phyloP scores from a whole-genome alignment of 2,797 vertebrate genomes.

The Threskiornis aethiopicus region DNA sequence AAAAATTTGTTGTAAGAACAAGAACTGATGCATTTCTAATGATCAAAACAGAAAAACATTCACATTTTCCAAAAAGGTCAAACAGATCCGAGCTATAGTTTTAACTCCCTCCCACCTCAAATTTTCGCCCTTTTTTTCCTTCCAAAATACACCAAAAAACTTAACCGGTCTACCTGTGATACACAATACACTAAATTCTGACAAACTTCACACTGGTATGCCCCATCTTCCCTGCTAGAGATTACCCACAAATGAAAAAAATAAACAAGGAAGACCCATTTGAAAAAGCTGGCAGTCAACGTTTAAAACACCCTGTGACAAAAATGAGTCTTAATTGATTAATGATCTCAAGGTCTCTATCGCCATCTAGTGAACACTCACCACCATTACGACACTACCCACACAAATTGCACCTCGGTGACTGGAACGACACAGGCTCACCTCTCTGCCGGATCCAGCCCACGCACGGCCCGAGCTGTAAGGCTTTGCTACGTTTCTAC shows the following conservation, averaged over 20 bases:
- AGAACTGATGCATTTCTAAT: not conserved
- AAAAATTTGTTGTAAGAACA: not conserved
- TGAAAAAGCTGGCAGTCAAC: not conserved
- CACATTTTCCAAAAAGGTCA: not conserved
- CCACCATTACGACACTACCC: constrained; percentile 14
- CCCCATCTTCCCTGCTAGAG: not conserved
- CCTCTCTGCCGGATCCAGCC: not conserved
- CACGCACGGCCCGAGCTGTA: rapidly evolving
- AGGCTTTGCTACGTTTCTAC: not conserved
- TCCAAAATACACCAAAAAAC: not conserved
- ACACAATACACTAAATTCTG: not conserved
- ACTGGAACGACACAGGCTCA: rapidly evolving
- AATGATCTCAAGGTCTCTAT: constrained; percentile 77
- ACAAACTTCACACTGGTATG: not conserved
- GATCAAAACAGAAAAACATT: not conserved
- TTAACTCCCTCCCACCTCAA: not conserved
- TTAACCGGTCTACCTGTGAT: not conserved
- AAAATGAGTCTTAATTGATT: constrained; percentile 69
- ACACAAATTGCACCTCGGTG: not conserved
- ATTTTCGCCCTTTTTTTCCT: not conserved
- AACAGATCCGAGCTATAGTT: not conserved
- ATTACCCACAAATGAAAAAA: not conserved
- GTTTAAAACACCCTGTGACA: not conserved
- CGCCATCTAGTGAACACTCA: constrained; percentile 78
- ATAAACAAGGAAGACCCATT: not conserved